Evolutionary conservation across 2,113 vertebrate species (phyloP).

Genomic region (Thunnus maccoyii): DNA sequence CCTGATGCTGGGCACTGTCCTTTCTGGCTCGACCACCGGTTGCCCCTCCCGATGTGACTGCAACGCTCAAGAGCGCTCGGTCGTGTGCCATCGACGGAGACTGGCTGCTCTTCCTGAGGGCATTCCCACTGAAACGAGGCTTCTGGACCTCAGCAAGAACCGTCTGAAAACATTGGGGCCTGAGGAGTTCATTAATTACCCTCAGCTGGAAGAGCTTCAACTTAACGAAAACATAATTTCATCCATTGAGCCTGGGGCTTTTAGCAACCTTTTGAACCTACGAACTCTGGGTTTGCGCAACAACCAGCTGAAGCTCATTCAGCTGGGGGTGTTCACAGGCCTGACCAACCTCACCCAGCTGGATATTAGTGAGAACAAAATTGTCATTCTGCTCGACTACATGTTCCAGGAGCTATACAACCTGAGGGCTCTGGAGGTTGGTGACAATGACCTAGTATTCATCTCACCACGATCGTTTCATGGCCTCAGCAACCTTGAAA

Average conservation of each 20-base stretch:
- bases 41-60: constrained; percentile 98
- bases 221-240: constrained; percentile 96
- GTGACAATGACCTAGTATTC: constrained; percentile 97
- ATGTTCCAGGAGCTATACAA: constrained; percentile 99
- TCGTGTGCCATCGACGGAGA: constrained; percentile 94
- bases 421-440: constrained; percentile 96
- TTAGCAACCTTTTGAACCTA: constrained; percentile 95
- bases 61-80: constrained; percentile 94
- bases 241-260: constrained; percentile 95
- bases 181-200: constrained; percentile 96
- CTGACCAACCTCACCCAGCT: constrained; percentile 97
- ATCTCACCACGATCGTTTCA: constrained; percentile 97
- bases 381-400: constrained; percentile 97
- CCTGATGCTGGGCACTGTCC: constrained; percentile 95
- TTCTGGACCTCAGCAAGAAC: constrained; percentile 97
- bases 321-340: constrained; percentile 96
- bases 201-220: constrained; percentile 96
- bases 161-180: constrained; percentile 94
- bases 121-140: constrained; percentile 94
- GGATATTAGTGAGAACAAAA: constrained; percentile 99
- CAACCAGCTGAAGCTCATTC: constrained; percentile 98
- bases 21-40: constrained; percentile 95
- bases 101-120: constrained; percentile 93
- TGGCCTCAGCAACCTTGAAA: constrained; percentile 96
- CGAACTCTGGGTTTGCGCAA: constrained; percentile 94